These are phyloP conservation scores for Rapana venosa DNA, from an alignment of 2,888 invertebrate genomes.

Conservation along the genomic window DNA sequence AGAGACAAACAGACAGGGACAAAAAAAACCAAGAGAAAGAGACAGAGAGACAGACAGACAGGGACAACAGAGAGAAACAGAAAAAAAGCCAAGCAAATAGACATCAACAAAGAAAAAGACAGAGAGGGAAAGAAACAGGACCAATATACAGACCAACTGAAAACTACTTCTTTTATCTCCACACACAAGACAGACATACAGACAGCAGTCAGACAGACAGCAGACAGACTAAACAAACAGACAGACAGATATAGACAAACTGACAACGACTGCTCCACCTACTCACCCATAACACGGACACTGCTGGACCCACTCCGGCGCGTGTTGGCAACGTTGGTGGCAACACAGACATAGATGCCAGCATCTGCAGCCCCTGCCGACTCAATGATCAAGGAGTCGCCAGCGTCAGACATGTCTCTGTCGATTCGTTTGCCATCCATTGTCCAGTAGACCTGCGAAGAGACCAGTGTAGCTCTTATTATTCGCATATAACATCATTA, in stretches of 20 bases:
- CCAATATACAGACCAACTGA: no score
- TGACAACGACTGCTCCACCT: background rate
- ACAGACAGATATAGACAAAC: background rate
- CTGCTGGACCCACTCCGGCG: slow-evolving; percentile 33
- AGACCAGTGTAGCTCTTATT: background rate
- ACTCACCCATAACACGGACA: slow-evolving; percentile 41
- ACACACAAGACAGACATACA: background rate
- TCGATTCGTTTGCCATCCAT: slow-evolving; percentile 41
- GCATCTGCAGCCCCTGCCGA: slow-evolving; percentile 29
- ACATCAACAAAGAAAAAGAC: no score
- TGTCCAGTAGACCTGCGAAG: slow-evolving; percentile 42
- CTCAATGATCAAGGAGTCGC: slow-evolving; percentile 33
- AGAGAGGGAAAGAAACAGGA: no score
- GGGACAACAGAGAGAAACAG: background rate
- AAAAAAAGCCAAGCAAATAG: background rate
- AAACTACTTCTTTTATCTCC: no score
- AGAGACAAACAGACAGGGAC: background rate
- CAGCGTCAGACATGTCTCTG: background rate
- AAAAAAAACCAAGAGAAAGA: background rate
- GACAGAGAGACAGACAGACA: background rate
- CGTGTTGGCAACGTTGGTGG: slow-evolving; percentile 46
- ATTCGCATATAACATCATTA: no score
- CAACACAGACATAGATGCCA: slow-evolving; percentile 49
- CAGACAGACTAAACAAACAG: background rate
- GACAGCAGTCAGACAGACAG: no score